These are phyloP conservation scores for Epinephelus awoara DNA, from an alignment of 2,797 vertebrate genomes.

Conservation along the genomic window DNA sequence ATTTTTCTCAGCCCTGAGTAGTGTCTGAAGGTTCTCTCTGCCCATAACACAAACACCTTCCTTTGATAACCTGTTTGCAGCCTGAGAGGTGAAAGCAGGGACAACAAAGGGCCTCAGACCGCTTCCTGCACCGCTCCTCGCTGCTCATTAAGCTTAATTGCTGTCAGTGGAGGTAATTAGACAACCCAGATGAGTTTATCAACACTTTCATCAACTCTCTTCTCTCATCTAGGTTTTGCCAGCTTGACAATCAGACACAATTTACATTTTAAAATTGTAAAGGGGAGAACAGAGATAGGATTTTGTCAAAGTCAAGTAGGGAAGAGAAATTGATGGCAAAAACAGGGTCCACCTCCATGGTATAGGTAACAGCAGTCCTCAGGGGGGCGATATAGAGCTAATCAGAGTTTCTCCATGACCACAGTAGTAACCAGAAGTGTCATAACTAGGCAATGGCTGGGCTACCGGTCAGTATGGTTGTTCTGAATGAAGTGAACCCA, in stretches of 20 bases:
- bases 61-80: neutral
- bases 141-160: conserved; percentile 11
- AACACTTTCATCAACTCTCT: conserved; percentile 24
- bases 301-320: neutral
- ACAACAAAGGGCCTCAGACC: neutral
- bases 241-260: neutral
- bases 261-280: neutral
- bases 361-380: too few species aligned
- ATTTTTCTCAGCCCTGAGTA: neutral
- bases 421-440: too few species aligned
- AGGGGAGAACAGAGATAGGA: neutral
- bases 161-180: conserved; percentile 10
- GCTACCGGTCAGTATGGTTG: too few species aligned
- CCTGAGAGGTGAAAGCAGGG: conserved; percentile 1
- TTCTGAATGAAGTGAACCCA: too few species aligned
- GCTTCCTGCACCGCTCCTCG: neutral
- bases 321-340: neutral
- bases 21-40: neutral
- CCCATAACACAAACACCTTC: neutral
- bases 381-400: too few species aligned
- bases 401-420: too few species aligned
- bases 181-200: neutral
- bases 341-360: too few species aligned
- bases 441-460: too few species aligned
- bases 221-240: conserved; percentile 12